Conservation (phyloP, 1,140 invertebrate species). For the Solen grandis region DNA sequence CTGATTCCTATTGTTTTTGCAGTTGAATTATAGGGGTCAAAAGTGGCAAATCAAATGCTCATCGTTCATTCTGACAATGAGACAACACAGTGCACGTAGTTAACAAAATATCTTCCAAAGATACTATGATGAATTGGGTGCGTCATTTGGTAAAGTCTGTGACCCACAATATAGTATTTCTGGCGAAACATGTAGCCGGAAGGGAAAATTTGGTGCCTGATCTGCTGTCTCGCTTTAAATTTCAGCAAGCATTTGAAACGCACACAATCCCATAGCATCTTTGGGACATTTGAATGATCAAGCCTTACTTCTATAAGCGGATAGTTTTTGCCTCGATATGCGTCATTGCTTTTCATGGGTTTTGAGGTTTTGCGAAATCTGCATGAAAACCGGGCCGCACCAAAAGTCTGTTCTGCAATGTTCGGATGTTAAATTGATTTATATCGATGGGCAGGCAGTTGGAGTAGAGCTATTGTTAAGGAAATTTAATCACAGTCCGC, state of each 20-base stretch:
- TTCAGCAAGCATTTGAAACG: no score
- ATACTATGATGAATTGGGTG: constrained; percentile 25
- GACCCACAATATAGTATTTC: no score
- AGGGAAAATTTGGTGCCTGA: no score
- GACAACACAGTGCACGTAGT: constrained; percentile 29
- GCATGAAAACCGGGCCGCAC: neutral
- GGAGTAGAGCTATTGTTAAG: neutral
- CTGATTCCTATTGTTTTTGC: constrained; percentile 51
- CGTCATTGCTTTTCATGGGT: neutral
- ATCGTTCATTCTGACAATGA: constrained; percentile 44
- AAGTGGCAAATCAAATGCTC: constrained; percentile 34
- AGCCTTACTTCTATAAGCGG: neutral
- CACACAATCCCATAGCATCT: no score
- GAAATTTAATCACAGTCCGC: neutral
- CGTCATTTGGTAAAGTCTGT: no score
- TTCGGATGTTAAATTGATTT: no score
- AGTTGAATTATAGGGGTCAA: constrained; percentile 32
- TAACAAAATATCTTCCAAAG: constrained; percentile 47
- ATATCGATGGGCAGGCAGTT: no score
- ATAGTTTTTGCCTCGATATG: neutral
- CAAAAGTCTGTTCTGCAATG: no score
- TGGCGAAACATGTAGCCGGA: no score
- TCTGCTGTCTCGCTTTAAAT: no score
- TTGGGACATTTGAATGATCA: no score
- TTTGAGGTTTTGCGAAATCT: constrained; percentile 4